phyloP scores from a whole-genome alignment of 1,140 invertebrate genomes.

The Aphaenogaster ashmeadi region DNA sequence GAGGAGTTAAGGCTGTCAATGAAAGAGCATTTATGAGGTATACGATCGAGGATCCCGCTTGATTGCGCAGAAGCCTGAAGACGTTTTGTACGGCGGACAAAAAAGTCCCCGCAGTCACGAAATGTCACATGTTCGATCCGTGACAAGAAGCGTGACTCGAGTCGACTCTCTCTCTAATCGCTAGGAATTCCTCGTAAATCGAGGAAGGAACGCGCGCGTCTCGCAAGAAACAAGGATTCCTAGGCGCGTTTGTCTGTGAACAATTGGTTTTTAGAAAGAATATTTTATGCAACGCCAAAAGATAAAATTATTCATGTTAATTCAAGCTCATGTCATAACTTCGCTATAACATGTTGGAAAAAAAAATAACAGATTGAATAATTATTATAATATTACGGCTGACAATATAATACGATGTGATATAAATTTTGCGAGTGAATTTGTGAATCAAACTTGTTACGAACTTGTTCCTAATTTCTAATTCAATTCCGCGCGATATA shows the following conservation, averaged over 20 bases:
- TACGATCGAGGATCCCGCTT: constrained; percentile 4
- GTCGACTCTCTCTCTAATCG: constrained; percentile 64
- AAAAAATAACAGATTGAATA: background rate
- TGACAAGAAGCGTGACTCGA: constrained; percentile 69
- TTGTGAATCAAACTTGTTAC: background rate
- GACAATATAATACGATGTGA: background rate
- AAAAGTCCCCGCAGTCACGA: constrained; percentile 70
- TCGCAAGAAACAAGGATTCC: constrained; percentile 56
- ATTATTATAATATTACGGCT: background rate
- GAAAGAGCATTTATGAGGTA: constrained; percentile 5
- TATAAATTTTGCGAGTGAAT: background rate
- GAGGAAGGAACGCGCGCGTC: constrained; percentile 48
- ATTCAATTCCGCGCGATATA: constrained; percentile 24
- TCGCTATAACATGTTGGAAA: background rate
- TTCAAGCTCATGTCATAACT: background rate
- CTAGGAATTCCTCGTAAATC: constrained; percentile 29
- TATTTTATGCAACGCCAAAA: background rate
- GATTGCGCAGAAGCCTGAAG: constrained; percentile 67
- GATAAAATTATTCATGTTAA: background rate
- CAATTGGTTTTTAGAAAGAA: background rate
- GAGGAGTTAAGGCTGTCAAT: constrained; percentile 1
- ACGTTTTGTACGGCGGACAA: constrained; percentile 37
- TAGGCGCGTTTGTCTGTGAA: constrained; percentile 1
- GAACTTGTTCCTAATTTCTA: constrained; percentile 36
- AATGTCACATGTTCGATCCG: constrained; percentile 69